Percentiles rank a stretch among this genome's conserved stretches.
Conservation (phyloP, 2,888 invertebrate genomes). For the Phania funesta region DNA sequence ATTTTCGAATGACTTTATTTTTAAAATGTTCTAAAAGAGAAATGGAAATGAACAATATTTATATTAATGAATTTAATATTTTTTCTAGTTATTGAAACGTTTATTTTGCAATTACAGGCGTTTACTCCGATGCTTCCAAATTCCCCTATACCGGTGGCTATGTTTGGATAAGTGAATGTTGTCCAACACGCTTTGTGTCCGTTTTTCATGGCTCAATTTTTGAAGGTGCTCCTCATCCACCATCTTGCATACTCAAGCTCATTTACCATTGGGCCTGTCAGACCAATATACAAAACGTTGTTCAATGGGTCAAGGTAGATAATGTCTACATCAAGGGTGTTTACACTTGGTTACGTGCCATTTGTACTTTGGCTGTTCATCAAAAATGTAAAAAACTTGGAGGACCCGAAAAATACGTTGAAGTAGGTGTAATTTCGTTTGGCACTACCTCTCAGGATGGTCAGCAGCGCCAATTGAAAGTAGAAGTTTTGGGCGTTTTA, state of each 20-base stretch:
- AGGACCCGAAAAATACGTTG: constrained; percentile 86
- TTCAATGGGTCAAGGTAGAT: constrained; percentile 92
- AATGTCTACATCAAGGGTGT: constrained; percentile 85
- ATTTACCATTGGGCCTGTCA: constrained; percentile 96
- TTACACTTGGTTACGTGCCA: constrained; percentile 87
- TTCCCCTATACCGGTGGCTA: constrained; percentile 94
- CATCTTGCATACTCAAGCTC: constrained; percentile 89
- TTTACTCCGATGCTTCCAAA: constrained; percentile 92
- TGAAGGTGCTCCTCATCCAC: constrained; percentile 91
- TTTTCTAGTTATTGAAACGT: too few relatives aligned
- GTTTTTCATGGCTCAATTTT: constrained; percentile 93
- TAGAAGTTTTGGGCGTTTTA: constrained; percentile 91
- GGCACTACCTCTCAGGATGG: constrained; percentile 92
- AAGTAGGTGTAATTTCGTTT: constrained; percentile 91
- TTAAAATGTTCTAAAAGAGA: too few relatives aligned
- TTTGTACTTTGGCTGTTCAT: constrained; percentile 90
- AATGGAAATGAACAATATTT: too few relatives aligned
- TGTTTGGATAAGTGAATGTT: constrained; percentile 94
- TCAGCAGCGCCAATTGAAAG: constrained; percentile 89
- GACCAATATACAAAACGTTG: constrained; percentile 92
- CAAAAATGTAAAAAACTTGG: constrained; percentile 88
- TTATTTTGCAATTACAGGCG: constrained; percentile 81
- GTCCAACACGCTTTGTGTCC: constrained; percentile 91
- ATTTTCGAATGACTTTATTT: not conserved
- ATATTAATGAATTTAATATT: too few relatives aligned